A percentile compares a stretch with the other conserved stretches of the same genome.
Evolutionary conservation across 2,888 invertebrate species (phyloP).

Genomic region (Atrina japonica): DNA sequence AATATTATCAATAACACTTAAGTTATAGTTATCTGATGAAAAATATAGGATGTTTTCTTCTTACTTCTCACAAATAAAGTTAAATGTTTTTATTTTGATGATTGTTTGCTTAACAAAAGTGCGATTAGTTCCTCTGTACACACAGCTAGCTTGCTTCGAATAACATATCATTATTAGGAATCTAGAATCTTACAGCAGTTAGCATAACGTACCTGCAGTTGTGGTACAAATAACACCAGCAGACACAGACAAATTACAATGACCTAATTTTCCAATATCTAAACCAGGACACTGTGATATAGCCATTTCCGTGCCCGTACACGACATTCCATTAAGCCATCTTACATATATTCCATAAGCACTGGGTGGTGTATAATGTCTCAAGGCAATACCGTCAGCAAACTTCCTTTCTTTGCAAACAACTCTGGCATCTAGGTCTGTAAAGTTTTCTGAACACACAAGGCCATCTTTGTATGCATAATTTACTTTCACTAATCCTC

Average conservation of each 20-base stretch:
- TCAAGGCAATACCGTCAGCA: constrained; percentile 45
- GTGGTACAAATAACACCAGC: constrained; percentile 54
- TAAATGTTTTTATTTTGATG: too few relatives aligned
- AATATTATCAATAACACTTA: too few relatives aligned
- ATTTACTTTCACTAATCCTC: constrained; percentile 40
- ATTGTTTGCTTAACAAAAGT: too few relatives aligned
- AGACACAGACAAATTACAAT: constrained; percentile 48
- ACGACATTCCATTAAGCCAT: constrained; percentile 48
- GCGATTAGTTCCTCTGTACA: too few relatives aligned
- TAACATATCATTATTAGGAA: too few relatives aligned
- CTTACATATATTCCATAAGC: neutral
- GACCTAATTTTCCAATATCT: constrained; percentile 51
- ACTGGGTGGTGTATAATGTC: constrained; percentile 35
- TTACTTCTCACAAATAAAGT: too few relatives aligned
- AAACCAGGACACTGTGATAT: constrained; percentile 41
- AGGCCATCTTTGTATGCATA: constrained; percentile 46
- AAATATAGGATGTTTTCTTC: too few relatives aligned
- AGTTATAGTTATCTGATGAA: too few relatives aligned
- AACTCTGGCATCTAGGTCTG: constrained; percentile 84
- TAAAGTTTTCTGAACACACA: constrained; percentile 89
- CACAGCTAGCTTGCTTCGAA: too few relatives aligned
- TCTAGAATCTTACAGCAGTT: too few relatives aligned
- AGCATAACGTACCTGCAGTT: constrained; percentile 3
- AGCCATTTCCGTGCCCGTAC: constrained; percentile 49
- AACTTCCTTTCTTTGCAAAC: constrained; percentile 80